Base-by-base conservation (phyloP, 1,140 invertebrate species). In the Micrasema longulum region DNA sequence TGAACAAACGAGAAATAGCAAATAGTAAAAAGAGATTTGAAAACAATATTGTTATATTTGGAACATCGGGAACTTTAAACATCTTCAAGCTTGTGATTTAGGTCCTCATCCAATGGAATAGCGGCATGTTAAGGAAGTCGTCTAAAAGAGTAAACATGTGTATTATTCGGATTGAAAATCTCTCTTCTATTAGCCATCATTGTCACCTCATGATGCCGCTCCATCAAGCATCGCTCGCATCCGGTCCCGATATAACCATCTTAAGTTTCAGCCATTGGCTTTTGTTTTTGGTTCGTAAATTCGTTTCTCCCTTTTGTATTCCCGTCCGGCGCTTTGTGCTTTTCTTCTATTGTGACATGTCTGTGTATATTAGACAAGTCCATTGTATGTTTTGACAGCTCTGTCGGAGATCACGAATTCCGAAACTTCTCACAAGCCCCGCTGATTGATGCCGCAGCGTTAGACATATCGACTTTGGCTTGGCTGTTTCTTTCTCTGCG, bases 351-450 rank as follows among this genome's bases (percentile, higher is more conserved):
- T 66, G 45, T 66, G n/a, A n/a, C 16, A 35, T 38, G 64, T 31
- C 26, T 22, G 12, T 22, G 12, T 22, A 38, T 35, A 47, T 53
- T 52, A 50, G 64, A 47, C 45, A 50, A 38, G 31, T 11, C 26
- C 48, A 64, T 64, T 64, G 60, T 50, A 31, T 66, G 48, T 52
- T 66, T 66, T 66, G 64, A 66, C 64, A 66, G 64, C 16, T 66
- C 48, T 52, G 64, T 36, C 64, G 18, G 48, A 22, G 47, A 52
- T 23, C 41, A 26, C 41, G 23, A 48, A 64, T 43, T 14, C 55
- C 55, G 35, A 11, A 55, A 60, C 55, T 60, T 41, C 35, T 22
- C 2, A 31, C 26, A 35, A 41, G 18, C 11, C 36, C 11, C 26
- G 50, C 23, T 53, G 50, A 53, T 5, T 41, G 18, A 41, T 23